Percentiles rank a stretch among this genome's conserved stretches.
Evolutionary conservation across 2,113 vertebrate species (phyloP).

Genomic region (Apeltes quadracus): DNA sequence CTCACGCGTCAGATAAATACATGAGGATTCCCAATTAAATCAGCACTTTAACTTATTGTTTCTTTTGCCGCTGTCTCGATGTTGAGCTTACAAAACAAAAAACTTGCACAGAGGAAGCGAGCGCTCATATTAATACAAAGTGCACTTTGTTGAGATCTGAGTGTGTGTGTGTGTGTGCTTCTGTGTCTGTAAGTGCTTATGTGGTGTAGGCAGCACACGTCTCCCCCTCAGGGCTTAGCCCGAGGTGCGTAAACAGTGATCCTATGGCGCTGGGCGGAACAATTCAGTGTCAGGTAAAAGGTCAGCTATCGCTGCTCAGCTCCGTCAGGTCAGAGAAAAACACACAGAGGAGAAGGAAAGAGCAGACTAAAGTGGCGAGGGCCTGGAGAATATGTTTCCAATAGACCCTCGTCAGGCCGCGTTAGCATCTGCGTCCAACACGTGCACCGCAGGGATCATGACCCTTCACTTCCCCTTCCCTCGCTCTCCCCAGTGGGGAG

Average conservation of each 20-base stretch:
- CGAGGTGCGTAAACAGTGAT: constrained; percentile 77
- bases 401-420: constrained; percentile 88
- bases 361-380: constrained; percentile 77
- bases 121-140: constrained; percentile 28
- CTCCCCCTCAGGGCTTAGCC: constrained; percentile 53
- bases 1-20: constrained; percentile 60
- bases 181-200: constrained; percentile 43
- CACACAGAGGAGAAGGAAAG: constrained; percentile 65
- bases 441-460: constrained; percentile 85
- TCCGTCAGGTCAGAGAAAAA: constrained; percentile 80
- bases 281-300: constrained; percentile 79
- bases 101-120: constrained; percentile 52
- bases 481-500: constrained; percentile 82
- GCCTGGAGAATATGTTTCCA: constrained; percentile 94
- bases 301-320: constrained; percentile 75
- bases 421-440: constrained; percentile 86
- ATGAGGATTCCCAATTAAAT: constrained; percentile 54
- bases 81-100: constrained; percentile 67
- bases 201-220: constrained; percentile 62
- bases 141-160: constrained; percentile 23
- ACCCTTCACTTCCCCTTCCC: constrained; percentile 82
- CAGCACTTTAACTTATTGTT: constrained; percentile 69
- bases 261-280: constrained; percentile 73
- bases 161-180: constrained; percentile 18
- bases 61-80: constrained; percentile 57